Conservation (phyloP, 2,888 invertebrate genomes). For the Drosophila recens region DNA sequence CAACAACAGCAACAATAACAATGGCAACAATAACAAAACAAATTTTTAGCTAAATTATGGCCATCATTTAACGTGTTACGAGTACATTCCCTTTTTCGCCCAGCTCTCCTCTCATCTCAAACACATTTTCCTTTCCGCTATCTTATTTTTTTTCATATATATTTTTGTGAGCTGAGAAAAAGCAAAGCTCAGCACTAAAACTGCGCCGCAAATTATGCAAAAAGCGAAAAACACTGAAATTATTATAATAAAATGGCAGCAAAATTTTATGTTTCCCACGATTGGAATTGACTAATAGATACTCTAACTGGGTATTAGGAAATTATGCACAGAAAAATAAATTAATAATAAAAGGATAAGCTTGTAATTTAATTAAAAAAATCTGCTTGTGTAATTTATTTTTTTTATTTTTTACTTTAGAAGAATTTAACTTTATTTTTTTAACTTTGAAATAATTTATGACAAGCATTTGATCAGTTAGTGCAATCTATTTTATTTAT, state of each 20-base stretch:
- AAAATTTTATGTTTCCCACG: background rate
- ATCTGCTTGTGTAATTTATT: too few species aligned
- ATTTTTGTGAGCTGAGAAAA: conserved; percentile 43
- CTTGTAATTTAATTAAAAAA: too few species aligned
- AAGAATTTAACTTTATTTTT: too few species aligned
- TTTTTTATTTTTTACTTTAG: too few species aligned
- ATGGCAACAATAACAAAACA: conserved; percentile 38
- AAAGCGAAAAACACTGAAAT: conserved; percentile 44
- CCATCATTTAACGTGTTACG: conserved; percentile 69
- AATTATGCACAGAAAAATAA: too few species aligned
- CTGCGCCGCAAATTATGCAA: conserved; percentile 64
- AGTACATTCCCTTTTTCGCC: conserved; percentile 20
- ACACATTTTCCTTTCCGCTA: background rate
- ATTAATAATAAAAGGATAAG: too few species aligned
- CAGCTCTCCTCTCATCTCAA: conserved; percentile 1
- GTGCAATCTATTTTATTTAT: too few species aligned
- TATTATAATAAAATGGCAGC: conserved; percentile 44
- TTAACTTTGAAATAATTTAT: too few species aligned
- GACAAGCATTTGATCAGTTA: too few species aligned
- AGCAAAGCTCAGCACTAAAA: conserved; percentile 75
- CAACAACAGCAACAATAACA: conserved; percentile 5
- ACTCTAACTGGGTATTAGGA: conserved; percentile 1
- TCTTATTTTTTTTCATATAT: background rate
- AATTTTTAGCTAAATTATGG: conserved; percentile 75
- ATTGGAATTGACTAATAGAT: background rate